Base-by-base conservation (phyloP, 1,140 invertebrate species). In the Drosophila triauraria region DNA sequence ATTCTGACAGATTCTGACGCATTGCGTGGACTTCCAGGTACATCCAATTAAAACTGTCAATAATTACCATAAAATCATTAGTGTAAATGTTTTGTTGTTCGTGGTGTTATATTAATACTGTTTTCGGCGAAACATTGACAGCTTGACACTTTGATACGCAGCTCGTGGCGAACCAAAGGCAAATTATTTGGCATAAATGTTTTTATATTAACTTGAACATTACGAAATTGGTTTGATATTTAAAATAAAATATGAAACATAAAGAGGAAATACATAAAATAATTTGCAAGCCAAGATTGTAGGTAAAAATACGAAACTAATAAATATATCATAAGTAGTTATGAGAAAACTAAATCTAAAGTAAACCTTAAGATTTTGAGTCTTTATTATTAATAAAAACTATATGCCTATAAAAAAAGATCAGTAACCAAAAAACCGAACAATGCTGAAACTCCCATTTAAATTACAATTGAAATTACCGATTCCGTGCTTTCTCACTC, bases 41-140 rank as follows among this genome's bases (percentile, higher is more conserved):
- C 5, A 62, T 65, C 40, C 15, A 60, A 64, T 62, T 62, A 62
- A 17, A 61, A 62, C 17, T 43, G 47, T 15, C 48, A 46, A 53
- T 44, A 61, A 61, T 46, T 46, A 9, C 15, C 13, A 30, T 25
- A 67, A 38, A 38, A 54, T 25, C 30, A 68, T 27, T 7, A 20
- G 13, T 12, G 25, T 7, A 15, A 9, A 59, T 60, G 32, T 43
- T 44, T 20, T 1, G 38, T 13, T 46, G 17, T 6, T 44, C 30
- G 44, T 25, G 27, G 10, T 43, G 20, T 32, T 44, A 42, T n/a
- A 60, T 43, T 25, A 8, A 60, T 63, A 12, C 25, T 3, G 38
- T n/a, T 68, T 35, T 25, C 48, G 54, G 62, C 62, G 32, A 67
- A 53, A n/a, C 25, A 70, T 69, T 70, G 67, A 70, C 67, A 68